Evolutionary conservation across 2,888 invertebrate genomes (phyloP).

Genomic region (Orchesella flavescens): DNA sequence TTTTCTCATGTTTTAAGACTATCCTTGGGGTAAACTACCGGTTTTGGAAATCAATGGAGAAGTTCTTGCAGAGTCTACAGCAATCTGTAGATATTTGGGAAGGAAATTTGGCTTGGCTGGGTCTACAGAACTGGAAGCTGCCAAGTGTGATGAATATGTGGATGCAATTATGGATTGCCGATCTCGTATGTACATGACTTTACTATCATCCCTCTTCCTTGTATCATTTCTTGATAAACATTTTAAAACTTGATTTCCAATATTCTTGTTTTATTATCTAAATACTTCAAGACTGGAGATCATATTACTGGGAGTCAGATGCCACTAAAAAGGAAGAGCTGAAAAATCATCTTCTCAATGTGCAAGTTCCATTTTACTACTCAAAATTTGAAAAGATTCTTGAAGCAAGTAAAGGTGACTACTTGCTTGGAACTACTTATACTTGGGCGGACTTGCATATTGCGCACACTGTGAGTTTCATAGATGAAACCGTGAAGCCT

Average conservation of each 20-base stretch:
- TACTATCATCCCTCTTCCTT: too few species aligned
- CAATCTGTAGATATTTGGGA: constrained; percentile 72
- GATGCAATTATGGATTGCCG: constrained; percentile 54
- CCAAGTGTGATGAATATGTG: constrained; percentile 63
- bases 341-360: constrained; percentile 41
- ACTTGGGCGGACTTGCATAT: constrained; percentile 64
- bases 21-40: constrained; percentile 71
- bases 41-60: constrained; percentile 71
- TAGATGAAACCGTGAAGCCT: constrained; percentile 18
- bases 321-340: constrained; percentile 31
- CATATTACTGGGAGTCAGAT: constrained; percentile 38
- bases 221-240: neutral
- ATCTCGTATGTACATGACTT: constrained; percentile 8
- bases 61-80: constrained; percentile 69
- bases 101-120: constrained; percentile 69
- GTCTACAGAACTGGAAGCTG: constrained; percentile 64
- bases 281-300: constrained; percentile 46
- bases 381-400: constrained; percentile 53
- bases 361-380: constrained; percentile 41
- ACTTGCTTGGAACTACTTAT: constrained; percentile 42
- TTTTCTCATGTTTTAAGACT: constrained; percentile 52
- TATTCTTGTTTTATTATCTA: neutral
- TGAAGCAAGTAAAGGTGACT: constrained; percentile 44
- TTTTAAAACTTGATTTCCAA: too few species aligned
- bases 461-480: constrained; percentile 46